Evolutionary conservation across 2,113 vertebrate species (phyloP).

Genomic region (Chionodraco myersi): DNA sequence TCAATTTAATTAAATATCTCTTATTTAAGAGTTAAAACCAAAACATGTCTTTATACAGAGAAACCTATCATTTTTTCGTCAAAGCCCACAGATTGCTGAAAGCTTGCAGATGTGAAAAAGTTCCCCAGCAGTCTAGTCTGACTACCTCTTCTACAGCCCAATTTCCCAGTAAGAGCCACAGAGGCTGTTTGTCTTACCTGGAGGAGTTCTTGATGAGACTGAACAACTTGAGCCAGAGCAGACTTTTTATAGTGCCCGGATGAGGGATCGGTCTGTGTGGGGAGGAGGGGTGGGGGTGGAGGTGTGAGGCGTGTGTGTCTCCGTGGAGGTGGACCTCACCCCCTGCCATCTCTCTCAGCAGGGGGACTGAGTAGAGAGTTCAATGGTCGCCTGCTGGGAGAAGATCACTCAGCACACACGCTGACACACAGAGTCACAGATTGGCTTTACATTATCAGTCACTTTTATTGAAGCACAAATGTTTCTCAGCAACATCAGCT

Average conservation of each 20-base stretch:
- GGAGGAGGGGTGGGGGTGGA: constrained; percentile 54
- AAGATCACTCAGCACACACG: constrained; percentile 51
- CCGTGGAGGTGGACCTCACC: constrained; percentile 85
- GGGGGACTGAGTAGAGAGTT: constrained; percentile 68
- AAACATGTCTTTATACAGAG: not conserved
- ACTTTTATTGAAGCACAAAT: not conserved
- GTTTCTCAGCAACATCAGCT: not conserved
- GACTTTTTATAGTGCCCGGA: constrained; percentile 77
- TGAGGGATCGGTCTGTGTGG: constrained; percentile 35
- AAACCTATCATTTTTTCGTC: not conserved
- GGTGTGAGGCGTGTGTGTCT: constrained; percentile 68
- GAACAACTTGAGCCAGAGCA: constrained; percentile 46
- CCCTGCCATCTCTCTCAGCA: constrained; percentile 69
- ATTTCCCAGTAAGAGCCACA: not conserved
- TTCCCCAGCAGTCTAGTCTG: not conserved
- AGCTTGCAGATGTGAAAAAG: constrained; percentile 2
- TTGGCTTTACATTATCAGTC: not conserved
- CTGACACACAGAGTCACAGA: constrained; percentile 3
- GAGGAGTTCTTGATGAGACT: constrained; percentile 79
- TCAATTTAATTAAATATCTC: not conserved
- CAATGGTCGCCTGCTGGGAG: constrained; percentile 79
- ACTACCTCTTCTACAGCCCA: not conserved
- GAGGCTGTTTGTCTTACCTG: constrained; percentile 77
- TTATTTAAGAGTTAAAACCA: not conserved
- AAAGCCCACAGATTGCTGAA: not conserved